Evolutionary conservation across 2,888 invertebrate genomes (phyloP).

Genomic region (Calameuta filiformis): DNA sequence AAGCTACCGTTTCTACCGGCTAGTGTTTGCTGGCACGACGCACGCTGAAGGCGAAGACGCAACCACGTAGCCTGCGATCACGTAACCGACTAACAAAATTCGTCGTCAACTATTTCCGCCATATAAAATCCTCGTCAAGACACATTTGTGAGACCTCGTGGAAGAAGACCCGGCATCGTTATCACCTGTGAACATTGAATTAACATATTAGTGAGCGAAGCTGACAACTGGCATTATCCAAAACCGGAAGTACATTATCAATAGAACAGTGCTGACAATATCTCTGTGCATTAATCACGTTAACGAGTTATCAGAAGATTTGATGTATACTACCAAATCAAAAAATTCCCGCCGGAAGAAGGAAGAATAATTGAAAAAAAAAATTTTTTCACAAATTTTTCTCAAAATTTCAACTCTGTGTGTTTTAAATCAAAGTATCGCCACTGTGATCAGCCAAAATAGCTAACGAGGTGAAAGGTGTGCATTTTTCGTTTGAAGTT

Average conservation of each 20-base stretch:
- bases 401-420: background rate
- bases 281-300: background rate
- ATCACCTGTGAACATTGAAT: background rate
- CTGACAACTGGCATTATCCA: background rate
- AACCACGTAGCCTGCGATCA: background rate
- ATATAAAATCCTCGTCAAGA: background rate
- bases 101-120: background rate
- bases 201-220: background rate
- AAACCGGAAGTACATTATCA: background rate
- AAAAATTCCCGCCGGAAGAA: background rate
- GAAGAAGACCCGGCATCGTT: background rate
- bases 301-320: background rate
- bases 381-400: background rate
- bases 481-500: background rate
- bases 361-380: background rate
- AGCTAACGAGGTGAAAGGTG: background rate
- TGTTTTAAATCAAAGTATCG: background rate
- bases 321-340: background rate
- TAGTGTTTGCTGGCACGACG: conserved; percentile 60
- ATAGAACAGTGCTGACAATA: background rate
- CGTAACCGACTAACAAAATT: background rate
- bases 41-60: conserved; percentile 44
- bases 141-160: background rate
- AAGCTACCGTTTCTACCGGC: conserved; percentile 36
- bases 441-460: background rate